phyloP scores from a whole-genome alignment of 2,113 vertebrate species.

The Gambusia affinis region DNA sequence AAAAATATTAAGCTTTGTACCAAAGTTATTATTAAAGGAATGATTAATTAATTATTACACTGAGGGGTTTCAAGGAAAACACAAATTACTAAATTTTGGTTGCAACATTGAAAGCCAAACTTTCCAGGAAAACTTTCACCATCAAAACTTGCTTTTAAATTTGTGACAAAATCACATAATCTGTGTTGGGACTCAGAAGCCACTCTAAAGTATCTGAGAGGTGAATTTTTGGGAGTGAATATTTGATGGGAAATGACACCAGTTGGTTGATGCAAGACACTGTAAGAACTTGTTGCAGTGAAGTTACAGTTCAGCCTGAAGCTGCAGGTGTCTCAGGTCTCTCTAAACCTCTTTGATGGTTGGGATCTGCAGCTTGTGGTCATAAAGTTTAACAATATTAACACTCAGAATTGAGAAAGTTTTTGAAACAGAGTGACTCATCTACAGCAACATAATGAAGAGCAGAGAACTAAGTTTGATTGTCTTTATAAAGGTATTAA shows the following conservation, averaged over 20 bases:
- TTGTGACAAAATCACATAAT: not conserved
- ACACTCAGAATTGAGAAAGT: not conserved
- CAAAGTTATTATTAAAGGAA: not conserved
- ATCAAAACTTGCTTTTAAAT: not conserved
- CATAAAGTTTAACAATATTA: not conserved
- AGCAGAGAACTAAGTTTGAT: not conserved
- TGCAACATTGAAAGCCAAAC: not conserved
- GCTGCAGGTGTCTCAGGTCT: not conserved
- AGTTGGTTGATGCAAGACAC: not conserved
- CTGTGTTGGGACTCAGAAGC: not conserved
- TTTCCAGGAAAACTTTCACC: not conserved
- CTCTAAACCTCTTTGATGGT: not conserved
- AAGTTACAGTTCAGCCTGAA: not conserved
- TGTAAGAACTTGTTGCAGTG: not conserved
- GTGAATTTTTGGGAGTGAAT: not conserved
- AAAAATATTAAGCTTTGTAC: not conserved
- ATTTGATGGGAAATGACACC: not conserved
- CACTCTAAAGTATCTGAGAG: not conserved
- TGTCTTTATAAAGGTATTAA: too few species aligned
- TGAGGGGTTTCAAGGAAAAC: not conserved
- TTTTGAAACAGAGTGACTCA: not conserved
- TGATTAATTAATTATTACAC: not conserved
- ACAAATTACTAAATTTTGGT: too few species aligned
- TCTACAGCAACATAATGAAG: not conserved
- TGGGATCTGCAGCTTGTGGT: not conserved